These are phyloP conservation scores for Petrolisthes cinctipes DNA, from an alignment of 2,888 invertebrate species.

Conservation along the genomic window DNA sequence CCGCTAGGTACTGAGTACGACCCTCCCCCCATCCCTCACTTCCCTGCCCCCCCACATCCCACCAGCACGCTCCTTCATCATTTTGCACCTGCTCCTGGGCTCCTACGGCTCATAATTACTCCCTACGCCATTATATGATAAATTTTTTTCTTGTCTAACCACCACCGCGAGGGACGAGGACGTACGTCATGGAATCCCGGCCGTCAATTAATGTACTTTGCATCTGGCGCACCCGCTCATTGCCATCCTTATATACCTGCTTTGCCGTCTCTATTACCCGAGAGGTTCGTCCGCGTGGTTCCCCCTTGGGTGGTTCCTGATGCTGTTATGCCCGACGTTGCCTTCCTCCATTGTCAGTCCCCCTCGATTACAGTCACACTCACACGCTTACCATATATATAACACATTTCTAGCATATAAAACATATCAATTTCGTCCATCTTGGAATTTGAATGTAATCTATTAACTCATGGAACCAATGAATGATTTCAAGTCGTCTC, in stretches of 20 bases:
- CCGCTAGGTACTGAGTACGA: conserved; percentile 53
- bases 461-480: too few relatives aligned
- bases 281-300: not conserved
- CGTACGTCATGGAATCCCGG: conserved; percentile 30
- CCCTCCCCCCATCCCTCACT: conserved; percentile 38
- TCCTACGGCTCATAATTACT: conserved; percentile 31
- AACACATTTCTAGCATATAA: conserved; percentile 30
- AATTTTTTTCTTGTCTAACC: conserved; percentile 17
- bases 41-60: conserved; percentile 18
- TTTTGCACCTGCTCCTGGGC: conserved; percentile 20
- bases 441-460: too few relatives aligned
- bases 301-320: conserved; percentile 21
- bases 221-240: conserved; percentile 31
- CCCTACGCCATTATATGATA: conserved; percentile 31
- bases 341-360: conserved; percentile 39
- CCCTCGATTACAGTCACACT: not conserved
- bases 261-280: conserved; percentile 32
- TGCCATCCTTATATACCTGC: conserved; percentile 35
- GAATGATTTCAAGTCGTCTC: too few relatives aligned
- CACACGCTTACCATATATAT: conserved; percentile 11
- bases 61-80: conserved; percentile 31
- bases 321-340: conserved; percentile 39
- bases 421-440: too few relatives aligned
- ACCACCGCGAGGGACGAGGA: conserved; percentile 8
- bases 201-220: conserved; percentile 35